Percentiles rank a stretch among this genome's conserved stretches.
phyloP scores from a whole-genome alignment of 2,888 invertebrate genomes.

The Oscheius sp. region DNA sequence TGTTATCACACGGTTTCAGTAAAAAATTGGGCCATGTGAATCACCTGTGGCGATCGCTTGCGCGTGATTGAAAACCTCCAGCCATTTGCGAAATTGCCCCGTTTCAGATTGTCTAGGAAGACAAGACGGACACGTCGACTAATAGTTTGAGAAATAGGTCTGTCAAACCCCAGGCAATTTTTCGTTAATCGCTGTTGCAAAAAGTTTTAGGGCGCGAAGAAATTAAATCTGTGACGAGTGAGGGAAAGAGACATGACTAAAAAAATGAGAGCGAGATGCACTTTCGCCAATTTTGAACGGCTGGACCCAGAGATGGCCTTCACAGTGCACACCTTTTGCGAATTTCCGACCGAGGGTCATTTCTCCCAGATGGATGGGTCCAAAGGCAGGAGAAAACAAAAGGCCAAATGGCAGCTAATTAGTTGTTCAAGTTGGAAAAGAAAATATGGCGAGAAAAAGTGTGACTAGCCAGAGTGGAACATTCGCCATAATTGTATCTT shows the following conservation, averaged over 20 bases:
- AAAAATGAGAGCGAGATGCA: background rate
- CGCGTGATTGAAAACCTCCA: slow-evolving; percentile 4
- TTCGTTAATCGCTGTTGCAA: too few relatives aligned
- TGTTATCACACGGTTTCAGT: slow-evolving; percentile 7
- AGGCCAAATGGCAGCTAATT: slow-evolving; percentile 9
- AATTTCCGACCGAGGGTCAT: too few relatives aligned
- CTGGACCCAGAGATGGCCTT: background rate
- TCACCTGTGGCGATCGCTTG: slow-evolving; percentile 4
- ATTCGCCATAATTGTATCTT: too few relatives aligned
- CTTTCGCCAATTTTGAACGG: background rate
- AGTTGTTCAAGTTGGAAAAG: background rate
- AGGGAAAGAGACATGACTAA: background rate
- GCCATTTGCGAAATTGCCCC: slow-evolving; percentile 10
- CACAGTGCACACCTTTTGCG: background rate
- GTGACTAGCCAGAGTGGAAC: slow-evolving; percentile 17
- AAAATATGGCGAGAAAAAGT: slow-evolving; percentile 14
- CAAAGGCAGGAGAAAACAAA: too few relatives aligned
- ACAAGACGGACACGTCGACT: slow-evolving; percentile 5
- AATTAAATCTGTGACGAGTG: too few relatives aligned
- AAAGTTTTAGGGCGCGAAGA: too few relatives aligned
- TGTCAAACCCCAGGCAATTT: too few relatives aligned
- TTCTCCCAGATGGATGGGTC: too few relatives aligned
- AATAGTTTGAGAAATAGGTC: too few relatives aligned
- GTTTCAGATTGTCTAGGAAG: slow-evolving; percentile 3
- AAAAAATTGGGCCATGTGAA: slow-evolving; percentile 8